These are phyloP conservation scores for Acromyrmex echinatior DNA, from an alignment of 1,140 invertebrate genomes.

Conservation along the genomic window DNA sequence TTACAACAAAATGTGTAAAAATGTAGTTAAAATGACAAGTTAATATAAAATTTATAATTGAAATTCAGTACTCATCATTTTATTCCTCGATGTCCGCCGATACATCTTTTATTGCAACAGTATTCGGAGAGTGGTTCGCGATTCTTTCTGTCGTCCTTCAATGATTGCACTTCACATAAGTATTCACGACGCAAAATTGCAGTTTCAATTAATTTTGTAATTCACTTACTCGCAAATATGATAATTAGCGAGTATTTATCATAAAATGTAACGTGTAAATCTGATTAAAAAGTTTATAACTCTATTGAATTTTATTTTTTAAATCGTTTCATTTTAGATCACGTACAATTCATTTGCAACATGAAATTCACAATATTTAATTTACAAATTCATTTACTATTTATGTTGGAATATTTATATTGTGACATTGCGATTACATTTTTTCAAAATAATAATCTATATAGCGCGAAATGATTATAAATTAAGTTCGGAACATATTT, in stretches of 20 bases:
- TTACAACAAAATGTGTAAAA: background rate
- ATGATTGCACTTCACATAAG: background rate
- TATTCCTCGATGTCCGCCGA: background rate
- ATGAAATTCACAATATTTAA: background rate
- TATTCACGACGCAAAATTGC: background rate
- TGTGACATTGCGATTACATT: background rate
- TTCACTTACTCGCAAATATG: background rate
- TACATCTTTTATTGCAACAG: background rate
- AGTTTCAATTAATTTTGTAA: background rate
- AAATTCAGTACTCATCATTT: conserved; percentile 21
- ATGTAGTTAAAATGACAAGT: background rate
- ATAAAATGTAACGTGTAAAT: background rate
- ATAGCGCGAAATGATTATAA: background rate
- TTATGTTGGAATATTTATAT: background rate
- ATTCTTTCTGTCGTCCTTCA: background rate
- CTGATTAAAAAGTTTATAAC: conserved; percentile 4
- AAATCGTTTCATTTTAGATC: background rate
- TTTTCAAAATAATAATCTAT: background rate
- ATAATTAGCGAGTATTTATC: background rate
- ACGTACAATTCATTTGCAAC: background rate
- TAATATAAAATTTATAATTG: conserved; percentile 7
- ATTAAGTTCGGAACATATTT: background rate
- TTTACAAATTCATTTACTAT: background rate
- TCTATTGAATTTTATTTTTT: background rate
- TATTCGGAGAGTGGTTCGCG: background rate